phyloP scores from a whole-genome alignment of 2,797 vertebrate genomes.

The Tinamus major region DNA sequence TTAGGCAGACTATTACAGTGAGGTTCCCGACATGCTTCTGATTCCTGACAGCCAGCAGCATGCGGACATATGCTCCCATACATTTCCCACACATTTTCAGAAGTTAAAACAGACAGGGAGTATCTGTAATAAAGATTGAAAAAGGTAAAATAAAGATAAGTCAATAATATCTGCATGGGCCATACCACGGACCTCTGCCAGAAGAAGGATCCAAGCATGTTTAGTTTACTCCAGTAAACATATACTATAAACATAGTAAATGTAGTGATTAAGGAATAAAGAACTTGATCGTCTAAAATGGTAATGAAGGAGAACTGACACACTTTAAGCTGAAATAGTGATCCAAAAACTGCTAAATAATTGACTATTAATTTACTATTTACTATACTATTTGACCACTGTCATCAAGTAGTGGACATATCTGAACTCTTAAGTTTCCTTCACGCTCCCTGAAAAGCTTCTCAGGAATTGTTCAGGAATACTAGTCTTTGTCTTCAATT shows the following conservation, averaged over 20 bases:
- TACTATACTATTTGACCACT: too few relatives aligned
- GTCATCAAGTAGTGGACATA: background rate
- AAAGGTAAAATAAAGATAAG: background rate
- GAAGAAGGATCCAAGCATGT: background rate
- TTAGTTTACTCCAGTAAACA: background rate
- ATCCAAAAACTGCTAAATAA: background rate
- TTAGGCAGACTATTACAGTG: background rate
- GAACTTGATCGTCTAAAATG: background rate
- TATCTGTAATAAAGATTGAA: background rate
- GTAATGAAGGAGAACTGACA: fast-evolving
- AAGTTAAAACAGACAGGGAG: background rate
- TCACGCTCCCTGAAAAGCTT: background rate
- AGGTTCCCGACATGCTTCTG: background rate
- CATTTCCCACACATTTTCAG: background rate
- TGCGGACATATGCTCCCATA: background rate
- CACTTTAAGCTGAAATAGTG: background rate
- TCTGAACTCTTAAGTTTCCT: background rate
- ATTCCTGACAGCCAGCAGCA: background rate
- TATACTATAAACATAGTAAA: background rate
- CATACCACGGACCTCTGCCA: background rate
- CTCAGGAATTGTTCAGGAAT: fast-evolving
- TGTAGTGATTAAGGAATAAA: background rate
- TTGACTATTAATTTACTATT: background rate
- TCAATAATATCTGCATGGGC: background rate
- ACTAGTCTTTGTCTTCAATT: background rate